Percentiles rank a stretch among this genome's conserved stretches.
phyloP scores from a whole-genome alignment of 2,888 invertebrate genomes.

The Pterostichus niger region DNA sequence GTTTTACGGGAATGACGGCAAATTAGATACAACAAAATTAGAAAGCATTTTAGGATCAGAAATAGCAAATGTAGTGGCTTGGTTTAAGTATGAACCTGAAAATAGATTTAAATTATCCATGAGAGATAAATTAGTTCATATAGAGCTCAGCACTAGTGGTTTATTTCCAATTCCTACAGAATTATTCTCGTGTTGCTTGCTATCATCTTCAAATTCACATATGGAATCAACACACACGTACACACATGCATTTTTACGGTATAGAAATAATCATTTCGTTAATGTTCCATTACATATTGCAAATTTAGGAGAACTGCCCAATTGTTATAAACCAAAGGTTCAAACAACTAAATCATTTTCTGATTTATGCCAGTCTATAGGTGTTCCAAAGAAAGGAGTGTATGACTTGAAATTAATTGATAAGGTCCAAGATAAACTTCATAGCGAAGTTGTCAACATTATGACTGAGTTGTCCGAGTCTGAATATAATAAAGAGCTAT shows the following conservation, averaged over 20 bases:
- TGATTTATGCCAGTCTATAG: conserved; percentile 69
- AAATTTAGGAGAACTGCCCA: conserved; percentile 76
- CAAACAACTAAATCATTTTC: conserved; percentile 72
- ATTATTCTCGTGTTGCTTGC: conserved; percentile 82
- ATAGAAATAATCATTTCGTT: conserved; percentile 79
- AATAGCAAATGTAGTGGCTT: conserved; percentile 82
- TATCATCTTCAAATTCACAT: conserved; percentile 79
- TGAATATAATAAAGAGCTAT: conserved; percentile 73
- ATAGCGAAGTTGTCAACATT: conserved; percentile 73
- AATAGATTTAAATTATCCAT: conserved; percentile 80
- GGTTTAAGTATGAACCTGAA: conserved; percentile 82
- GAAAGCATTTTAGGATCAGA: conserved; percentile 78
- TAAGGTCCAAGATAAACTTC: conserved; percentile 74
- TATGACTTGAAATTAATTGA: conserved; percentile 69
- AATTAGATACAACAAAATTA: conserved; percentile 80
- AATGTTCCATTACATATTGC: conserved; percentile 78
- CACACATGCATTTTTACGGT: conserved; percentile 80
- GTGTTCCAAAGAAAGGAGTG: conserved; percentile 20
- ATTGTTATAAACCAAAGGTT: conserved; percentile 73
- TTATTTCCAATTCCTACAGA: conserved; percentile 79
- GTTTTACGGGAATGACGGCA: conserved; percentile 81
- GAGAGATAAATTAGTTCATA: conserved; percentile 82
- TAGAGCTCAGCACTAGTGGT: conserved; percentile 78
- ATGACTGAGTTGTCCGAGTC: conserved; percentile 72
- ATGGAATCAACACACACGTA: conserved; percentile 82